phyloP scores from a whole-genome alignment of 92 coral and sea anemone species.

The Epizoanthus ramosus region DNA sequence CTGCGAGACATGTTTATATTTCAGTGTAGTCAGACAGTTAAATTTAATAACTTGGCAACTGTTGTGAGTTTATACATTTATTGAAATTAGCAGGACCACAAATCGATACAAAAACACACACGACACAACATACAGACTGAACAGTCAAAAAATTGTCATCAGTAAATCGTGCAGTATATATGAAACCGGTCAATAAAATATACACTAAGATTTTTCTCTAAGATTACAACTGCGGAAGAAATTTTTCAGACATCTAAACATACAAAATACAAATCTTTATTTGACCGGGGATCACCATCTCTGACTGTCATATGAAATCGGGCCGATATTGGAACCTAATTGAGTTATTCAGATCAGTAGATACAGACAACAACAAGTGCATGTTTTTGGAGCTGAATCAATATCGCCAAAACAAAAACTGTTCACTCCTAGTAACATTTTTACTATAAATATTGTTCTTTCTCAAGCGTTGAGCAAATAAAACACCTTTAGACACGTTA shows the following conservation, averaged over 20 bases:
- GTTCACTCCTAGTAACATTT: neutral
- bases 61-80: too few species aligned
- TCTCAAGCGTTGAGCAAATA: constrained; percentile 13
- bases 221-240: neutral
- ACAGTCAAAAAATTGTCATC: too few species aligned
- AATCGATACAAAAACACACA: too few species aligned
- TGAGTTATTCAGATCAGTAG: too few species aligned
- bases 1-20: too few species aligned
- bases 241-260: constrained; percentile 10
- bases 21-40: too few species aligned
- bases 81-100: too few species aligned
- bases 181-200: neutral
- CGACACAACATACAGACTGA: too few species aligned
- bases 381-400: neutral
- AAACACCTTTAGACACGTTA: neutral
- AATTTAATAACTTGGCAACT: too few species aligned
- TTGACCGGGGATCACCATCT: constrained; percentile 1
- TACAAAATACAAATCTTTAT: constrained; percentile 3
- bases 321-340: too few species aligned
- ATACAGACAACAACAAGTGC: neutral
- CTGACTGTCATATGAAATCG: too few species aligned
- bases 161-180: too few species aligned
- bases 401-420: constrained; percentile 4
- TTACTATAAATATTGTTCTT: neutral
- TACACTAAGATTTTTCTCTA: neutral